Evolutionary conservation across 2,888 invertebrate species (phyloP), one percentile per base, ranked within the genome.

Genomic region (Drosophila paucipuncta): DNA sequence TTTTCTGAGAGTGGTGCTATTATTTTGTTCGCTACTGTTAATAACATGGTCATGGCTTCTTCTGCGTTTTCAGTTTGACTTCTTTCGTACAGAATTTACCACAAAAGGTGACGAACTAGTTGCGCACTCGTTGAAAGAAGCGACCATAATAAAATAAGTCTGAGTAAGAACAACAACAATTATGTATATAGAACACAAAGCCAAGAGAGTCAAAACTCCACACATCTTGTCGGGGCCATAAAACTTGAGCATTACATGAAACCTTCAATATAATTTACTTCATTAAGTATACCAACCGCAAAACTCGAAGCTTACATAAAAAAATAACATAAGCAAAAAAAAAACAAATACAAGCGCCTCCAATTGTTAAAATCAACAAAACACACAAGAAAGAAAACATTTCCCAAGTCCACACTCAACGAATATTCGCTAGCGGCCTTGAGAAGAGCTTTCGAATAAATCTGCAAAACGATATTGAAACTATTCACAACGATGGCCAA

Each of bases 31-130:
- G 22, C 7, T 13, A 22, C 7, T 47, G 43, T 53, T 57, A 50
- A 80, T 80, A 65, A 80, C 63, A 70, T 59, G 64, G 62, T 30
- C 33, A 13, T 37, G 35, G 25, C 39, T 49, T 78, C 68, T 74
- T 76, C 66, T 76, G 50, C 41, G 10, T 33, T 50, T 68, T 54
- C 55, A 37, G 67, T 63, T 33, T 64, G 39, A 35, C 54, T 49
- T 60, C 54, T 57, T 75, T 49, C 41, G 53, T 50, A 47, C 60
- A 63, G 70, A 68, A 67, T 66, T 70, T 68, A 69, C 80, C 80
- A 82, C 76, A 88, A 76, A 90, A 82, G 90, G 85, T 82, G 80
- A 70, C 64, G 73, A 77, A 76, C 53, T 79, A 70, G 75, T 70
- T 72, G 73, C 68, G 77, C 63, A 63, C 73, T 55, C 22, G 49